These are phyloP conservation scores for Chrysocyon brachyurus DNA, from an alignment of 2,797 vertebrate genomes.

Conservation along the genomic window DNA sequence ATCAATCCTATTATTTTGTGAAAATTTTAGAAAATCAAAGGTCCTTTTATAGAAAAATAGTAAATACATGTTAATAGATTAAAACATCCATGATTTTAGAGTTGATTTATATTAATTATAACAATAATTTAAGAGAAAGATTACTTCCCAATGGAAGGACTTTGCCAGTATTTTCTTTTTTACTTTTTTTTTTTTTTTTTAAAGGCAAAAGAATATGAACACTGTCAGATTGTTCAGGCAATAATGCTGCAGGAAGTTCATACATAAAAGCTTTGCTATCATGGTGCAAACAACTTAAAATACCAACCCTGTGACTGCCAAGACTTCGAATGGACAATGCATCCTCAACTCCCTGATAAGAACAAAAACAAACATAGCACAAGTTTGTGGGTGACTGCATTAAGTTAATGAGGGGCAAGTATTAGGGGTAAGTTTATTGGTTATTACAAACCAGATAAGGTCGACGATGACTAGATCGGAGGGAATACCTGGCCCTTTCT, in stretches of 20 bases:
- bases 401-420: slow-evolving; percentile 74
- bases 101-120: slow-evolving; percentile 23
- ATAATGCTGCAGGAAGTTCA: not conserved
- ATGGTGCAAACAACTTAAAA: slow-evolving; percentile 65
- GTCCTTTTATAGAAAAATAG: slow-evolving; percentile 32
- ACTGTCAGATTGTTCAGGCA: not conserved
- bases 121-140: slow-evolving; percentile 68
- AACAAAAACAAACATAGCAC: slow-evolving; percentile 84
- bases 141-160: slow-evolving; percentile 7
- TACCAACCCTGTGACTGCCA: slow-evolving; percentile 92
- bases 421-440: slow-evolving; percentile 60
- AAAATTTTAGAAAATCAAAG: slow-evolving; percentile 71
- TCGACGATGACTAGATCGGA: slow-evolving; percentile 90
- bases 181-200: not conserved
- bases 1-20: slow-evolving; percentile 62
- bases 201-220: slow-evolving; percentile 5
- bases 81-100: slow-evolving; percentile 70
- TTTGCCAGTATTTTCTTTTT: slow-evolving; percentile 23
- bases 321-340: slow-evolving; percentile 87
- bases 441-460: slow-evolving; percentile 95
- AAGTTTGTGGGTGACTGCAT: slow-evolving; percentile 72
- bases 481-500: slow-evolving; percentile 94
- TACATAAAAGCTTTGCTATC: slow-evolving; percentile 42
- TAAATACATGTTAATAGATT: not conserved
- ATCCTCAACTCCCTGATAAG: slow-evolving; percentile 90